These are phyloP conservation scores for Mormyrus iriodes DNA, from an alignment of 2,113 vertebrate species.

Conservation along the genomic window DNA sequence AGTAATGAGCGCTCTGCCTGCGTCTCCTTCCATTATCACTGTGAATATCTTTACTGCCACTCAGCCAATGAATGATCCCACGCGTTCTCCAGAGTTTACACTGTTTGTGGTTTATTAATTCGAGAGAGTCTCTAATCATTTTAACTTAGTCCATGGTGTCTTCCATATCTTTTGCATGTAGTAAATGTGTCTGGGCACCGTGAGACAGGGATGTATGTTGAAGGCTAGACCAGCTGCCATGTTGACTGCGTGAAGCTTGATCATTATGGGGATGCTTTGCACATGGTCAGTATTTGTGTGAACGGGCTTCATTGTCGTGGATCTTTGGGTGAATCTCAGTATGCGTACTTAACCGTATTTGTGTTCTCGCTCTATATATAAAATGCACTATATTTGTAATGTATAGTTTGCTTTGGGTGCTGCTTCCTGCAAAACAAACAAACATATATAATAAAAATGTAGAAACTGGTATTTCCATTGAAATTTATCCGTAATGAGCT, in stretches of 20 bases:
- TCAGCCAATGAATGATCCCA: not conserved
- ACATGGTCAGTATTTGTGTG: not conserved
- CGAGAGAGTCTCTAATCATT: not conserved
- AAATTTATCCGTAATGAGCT: not conserved
- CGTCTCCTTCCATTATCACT: not conserved
- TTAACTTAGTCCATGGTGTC: not conserved
- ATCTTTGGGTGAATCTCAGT: no score
- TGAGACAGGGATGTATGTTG: not conserved
- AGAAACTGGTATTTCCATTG: not conserved
- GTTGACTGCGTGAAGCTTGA: not conserved
- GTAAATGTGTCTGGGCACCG: not conserved
- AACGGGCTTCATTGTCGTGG: no score
- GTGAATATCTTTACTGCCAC: not conserved
- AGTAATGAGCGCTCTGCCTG: not conserved
- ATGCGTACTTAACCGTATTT: no score
- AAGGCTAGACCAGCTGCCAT: not conserved
- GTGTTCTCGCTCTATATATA: no score
- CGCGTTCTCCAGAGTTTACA: not conserved
- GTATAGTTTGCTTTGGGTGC: not conserved
- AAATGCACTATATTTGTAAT: not conserved
- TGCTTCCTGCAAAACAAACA: not conserved
- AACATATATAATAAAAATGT: not conserved
- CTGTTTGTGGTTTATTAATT: not conserved
- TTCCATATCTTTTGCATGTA: not conserved
- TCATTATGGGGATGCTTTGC: not conserved